Percentiles rank a stretch among this genome's conserved stretches.
These are phyloP conservation scores for Amblyornis subalaris DNA, from an alignment of 2,113 vertebrate genomes.

Conservation along the genomic window DNA sequence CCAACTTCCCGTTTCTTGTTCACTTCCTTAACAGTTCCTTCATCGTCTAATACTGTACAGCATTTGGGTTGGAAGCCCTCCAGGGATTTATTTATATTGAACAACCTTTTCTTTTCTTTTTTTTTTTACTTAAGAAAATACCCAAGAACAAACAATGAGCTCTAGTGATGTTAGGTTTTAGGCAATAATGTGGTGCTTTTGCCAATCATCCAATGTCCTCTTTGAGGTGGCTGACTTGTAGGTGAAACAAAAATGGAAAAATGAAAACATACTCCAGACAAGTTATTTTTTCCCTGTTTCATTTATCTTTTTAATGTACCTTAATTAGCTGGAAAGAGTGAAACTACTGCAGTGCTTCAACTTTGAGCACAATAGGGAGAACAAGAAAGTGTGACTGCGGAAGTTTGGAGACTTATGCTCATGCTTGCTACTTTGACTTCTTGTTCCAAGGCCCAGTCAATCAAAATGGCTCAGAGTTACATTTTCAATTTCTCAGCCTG, in stretches of 20 bases:
- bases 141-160: background rate
- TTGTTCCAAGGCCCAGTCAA: background rate
- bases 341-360: background rate
- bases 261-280: background rate
- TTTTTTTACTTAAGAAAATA: background rate
- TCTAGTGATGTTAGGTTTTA: background rate
- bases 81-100: slow-evolving; percentile 5
- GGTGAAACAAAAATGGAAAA: slow-evolving; percentile 30
- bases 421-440: background rate
- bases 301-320: background rate
- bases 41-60: background rate
- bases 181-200: background rate
- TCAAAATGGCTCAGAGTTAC: background rate
- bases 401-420: background rate
- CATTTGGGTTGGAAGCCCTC: background rate
- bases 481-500: background rate
- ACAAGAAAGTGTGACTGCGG: background rate
- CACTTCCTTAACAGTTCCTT: slow-evolving; percentile 14
- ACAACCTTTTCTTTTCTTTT: background rate
- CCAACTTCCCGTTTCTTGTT: slow-evolving; percentile 19
- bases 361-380: background rate
- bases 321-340: background rate
- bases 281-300: background rate
- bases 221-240: background rate
- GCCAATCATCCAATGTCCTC: background rate